Percentiles rank a stretch among this genome's conserved stretches.
phyloP scores from a whole-genome alignment of 2,888 invertebrate species.

The Thymelicus acteon region DNA sequence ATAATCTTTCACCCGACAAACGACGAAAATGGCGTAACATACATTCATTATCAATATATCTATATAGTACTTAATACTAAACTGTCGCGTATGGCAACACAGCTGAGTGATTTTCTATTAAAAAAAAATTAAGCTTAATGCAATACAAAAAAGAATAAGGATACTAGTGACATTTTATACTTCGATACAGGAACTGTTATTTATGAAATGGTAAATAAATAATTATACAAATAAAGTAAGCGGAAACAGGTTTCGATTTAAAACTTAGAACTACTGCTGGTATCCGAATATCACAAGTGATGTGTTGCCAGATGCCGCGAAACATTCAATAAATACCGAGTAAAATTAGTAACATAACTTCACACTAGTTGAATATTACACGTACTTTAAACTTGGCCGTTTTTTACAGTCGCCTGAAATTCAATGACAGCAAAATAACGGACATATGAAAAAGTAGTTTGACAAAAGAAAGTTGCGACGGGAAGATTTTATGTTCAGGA shows the following conservation, averaged over 20 bases:
- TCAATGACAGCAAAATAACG: not conserved
- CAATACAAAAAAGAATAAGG: not conserved
- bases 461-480: too few relatives aligned
- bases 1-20: conserved; percentile 47
- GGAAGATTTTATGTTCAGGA: too few relatives aligned
- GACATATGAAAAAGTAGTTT: not conserved
- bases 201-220: not conserved
- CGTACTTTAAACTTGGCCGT: conserved; percentile 44
- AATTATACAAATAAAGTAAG: conserved; percentile 10
- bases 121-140: not conserved
- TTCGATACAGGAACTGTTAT: not conserved
- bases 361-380: conserved; percentile 69
- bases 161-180: not conserved
- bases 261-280: not conserved
- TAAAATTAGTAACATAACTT: conserved; percentile 61
- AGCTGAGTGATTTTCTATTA: conserved; percentile 23
- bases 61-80: conserved; percentile 43
- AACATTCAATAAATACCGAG: conserved; percentile 54
- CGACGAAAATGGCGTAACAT: conserved; percentile 40
- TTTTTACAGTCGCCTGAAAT: conserved; percentile 35
- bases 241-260: too few relatives aligned
- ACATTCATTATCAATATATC: conserved; percentile 40
- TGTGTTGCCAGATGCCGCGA: conserved; percentile 44
- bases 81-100: conserved; percentile 42
- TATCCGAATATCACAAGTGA: conserved; percentile 14